Conservation (phyloP, 2,797 vertebrate species). For the Sebastes diaconus region DNA sequence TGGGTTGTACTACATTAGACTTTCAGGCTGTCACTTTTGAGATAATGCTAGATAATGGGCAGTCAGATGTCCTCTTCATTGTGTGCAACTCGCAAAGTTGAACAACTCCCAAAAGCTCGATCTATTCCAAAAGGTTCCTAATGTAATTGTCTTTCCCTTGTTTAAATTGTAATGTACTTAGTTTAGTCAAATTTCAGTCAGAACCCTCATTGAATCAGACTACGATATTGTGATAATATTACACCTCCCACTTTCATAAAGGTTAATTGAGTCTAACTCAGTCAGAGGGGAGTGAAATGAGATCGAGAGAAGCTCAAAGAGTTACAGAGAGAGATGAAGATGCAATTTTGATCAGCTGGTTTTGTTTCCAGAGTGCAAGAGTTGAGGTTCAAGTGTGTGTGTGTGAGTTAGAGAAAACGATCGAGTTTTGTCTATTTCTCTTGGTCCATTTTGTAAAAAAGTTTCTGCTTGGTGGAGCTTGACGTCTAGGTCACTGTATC, state of each 20-base stretch:
- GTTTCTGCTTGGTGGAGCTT: slow-evolving; percentile 45
- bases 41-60: background rate
- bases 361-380: slow-evolving; percentile 6
- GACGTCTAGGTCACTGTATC: slow-evolving; percentile 29
- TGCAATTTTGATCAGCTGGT: slow-evolving; percentile 4
- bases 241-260: slow-evolving; percentile 38
- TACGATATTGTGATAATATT: slow-evolving; percentile 42
- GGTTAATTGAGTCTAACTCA: slow-evolving; percentile 55
- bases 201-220: slow-evolving; percentile 14
- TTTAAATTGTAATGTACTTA: slow-evolving; percentile 18
- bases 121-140: background rate
- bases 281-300: slow-evolving; percentile 30
- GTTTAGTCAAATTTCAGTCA: slow-evolving; percentile 20
- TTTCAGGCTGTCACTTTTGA: background rate
- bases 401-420: background rate
- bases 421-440: background rate
- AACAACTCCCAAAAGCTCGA: background rate
- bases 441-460: slow-evolving; percentile 18
- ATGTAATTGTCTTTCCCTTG: slow-evolving; percentile 12
- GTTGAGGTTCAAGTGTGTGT: slow-evolving; percentile 4
- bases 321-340: slow-evolving; percentile 20
- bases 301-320: slow-evolving; percentile 1
- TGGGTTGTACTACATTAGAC: background rate
- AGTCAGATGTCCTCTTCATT: background rate
- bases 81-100: background rate